These are phyloP conservation scores for Trichopria drosophilae DNA, from an alignment of 2,888 invertebrate species.

Conservation along the genomic window DNA sequence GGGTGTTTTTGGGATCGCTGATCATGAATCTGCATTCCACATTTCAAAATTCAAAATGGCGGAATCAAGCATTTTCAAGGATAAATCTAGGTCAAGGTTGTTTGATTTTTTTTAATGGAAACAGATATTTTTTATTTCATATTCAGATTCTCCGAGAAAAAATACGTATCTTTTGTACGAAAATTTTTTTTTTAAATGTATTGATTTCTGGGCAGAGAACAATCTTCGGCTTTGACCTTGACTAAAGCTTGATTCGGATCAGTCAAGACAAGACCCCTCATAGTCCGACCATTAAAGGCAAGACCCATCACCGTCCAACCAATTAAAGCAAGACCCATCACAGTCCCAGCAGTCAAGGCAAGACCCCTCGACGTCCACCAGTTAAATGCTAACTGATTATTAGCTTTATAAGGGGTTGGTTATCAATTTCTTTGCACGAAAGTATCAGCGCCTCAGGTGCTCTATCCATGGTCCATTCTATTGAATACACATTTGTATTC, in stretches of 20 bases:
- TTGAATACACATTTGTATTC: slow-evolving; percentile 1
- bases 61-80: too few relatives aligned
- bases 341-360: too few relatives aligned
- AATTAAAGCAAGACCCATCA: too few relatives aligned
- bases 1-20: too few relatives aligned
- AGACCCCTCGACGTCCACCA: slow-evolving; percentile 1
- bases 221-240: background rate
- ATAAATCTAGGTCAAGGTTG: too few relatives aligned
- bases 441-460: slow-evolving; percentile 1
- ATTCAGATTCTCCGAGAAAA: slow-evolving; percentile 1
- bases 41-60: too few relatives aligned
- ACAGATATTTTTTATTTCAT: too few relatives aligned
- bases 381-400: slow-evolving; percentile 1
- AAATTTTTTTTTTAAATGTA: background rate
- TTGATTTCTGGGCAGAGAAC: background rate
- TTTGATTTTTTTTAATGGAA: too few relatives aligned
- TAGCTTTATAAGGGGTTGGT: background rate
- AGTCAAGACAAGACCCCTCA: too few relatives aligned
- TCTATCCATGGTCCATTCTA: background rate
- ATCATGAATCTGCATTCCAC: too few relatives aligned
- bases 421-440: slow-evolving; percentile 1
- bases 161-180: slow-evolving; percentile 1
- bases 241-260: background rate
- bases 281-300: too few relatives aligned
- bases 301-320: too few relatives aligned